Evolutionary conservation across 2,113 vertebrate species (phyloP).

Genomic region (Charina bottae): DNA sequence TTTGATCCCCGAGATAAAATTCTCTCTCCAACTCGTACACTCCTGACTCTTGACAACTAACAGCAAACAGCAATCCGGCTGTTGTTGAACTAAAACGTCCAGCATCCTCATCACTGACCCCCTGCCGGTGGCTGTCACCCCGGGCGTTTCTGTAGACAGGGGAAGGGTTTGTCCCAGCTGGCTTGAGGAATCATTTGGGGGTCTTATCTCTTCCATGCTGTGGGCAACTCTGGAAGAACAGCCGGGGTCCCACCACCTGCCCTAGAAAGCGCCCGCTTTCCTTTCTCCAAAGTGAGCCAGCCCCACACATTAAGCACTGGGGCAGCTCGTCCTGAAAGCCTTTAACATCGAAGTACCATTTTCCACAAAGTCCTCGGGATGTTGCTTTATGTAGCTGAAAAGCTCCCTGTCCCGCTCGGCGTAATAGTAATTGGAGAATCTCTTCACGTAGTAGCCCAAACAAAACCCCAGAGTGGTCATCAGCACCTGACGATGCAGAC

Average conservation of each 20-base stretch:
- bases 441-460: slow-evolving; percentile 83
- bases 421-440: slow-evolving; percentile 74
- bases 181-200: background rate
- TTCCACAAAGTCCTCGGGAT: slow-evolving; percentile 78
- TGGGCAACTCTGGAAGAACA: background rate
- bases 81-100: background rate
- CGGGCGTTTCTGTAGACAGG: background rate
- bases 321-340: background rate
- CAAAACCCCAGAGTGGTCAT: slow-evolving; percentile 78
- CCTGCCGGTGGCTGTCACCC: background rate
- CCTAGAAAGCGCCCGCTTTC: background rate
- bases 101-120: background rate
- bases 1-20: background rate
- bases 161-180: background rate
- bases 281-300: background rate
- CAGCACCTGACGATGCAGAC: slow-evolving; percentile 87
- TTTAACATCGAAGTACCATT: slow-evolving; percentile 70
- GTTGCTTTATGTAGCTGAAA: slow-evolving; percentile 77
- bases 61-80: background rate
- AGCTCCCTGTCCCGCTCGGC: slow-evolving; percentile 84
- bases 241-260: background rate
- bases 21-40: background rate
- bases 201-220: background rate
- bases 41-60: background rate
- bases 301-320: background rate